phyloP scores from a whole-genome alignment of 1,140 invertebrate genomes.

The Temnothorax nylanderi region DNA sequence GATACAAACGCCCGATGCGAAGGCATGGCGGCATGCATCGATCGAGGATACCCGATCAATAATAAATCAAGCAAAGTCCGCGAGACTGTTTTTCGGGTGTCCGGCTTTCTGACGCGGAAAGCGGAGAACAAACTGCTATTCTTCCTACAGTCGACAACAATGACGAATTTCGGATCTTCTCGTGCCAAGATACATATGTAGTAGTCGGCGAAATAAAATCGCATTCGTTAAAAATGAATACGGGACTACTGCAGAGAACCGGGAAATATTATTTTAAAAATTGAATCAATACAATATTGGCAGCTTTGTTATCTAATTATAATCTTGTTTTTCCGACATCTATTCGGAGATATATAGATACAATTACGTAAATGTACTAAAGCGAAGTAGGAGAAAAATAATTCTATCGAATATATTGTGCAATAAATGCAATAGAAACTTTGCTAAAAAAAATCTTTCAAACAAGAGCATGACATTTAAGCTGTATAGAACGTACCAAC shows the following conservation, averaged over 20 bases:
- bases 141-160: slow-evolving; percentile 1
- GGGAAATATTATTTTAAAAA: background rate
- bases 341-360: background rate
- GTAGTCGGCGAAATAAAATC: background rate
- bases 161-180: slow-evolving; percentile 32
- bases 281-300: background rate
- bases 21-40: slow-evolving; percentile 40
- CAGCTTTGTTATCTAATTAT: background rate
- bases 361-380: background rate
- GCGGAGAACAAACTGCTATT: slow-evolving; percentile 43
- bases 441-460: background rate
- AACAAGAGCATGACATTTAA: background rate
- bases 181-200: background rate
- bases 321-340: background rate
- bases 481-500: background rate
- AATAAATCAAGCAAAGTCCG: slow-evolving; percentile 67
- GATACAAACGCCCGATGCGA: slow-evolving; percentile 35
- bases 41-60: slow-evolving; percentile 64
- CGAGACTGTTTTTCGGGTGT: slow-evolving; percentile 20
- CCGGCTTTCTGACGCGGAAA: slow-evolving; percentile 44
- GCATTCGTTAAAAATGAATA: background rate
- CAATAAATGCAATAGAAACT: background rate
- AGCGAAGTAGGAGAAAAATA: background rate
- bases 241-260: background rate
- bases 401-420: background rate